phyloP scores from a whole-genome alignment of 1,140 invertebrate genomes.

The Lysiphlebus fabarum region DNA sequence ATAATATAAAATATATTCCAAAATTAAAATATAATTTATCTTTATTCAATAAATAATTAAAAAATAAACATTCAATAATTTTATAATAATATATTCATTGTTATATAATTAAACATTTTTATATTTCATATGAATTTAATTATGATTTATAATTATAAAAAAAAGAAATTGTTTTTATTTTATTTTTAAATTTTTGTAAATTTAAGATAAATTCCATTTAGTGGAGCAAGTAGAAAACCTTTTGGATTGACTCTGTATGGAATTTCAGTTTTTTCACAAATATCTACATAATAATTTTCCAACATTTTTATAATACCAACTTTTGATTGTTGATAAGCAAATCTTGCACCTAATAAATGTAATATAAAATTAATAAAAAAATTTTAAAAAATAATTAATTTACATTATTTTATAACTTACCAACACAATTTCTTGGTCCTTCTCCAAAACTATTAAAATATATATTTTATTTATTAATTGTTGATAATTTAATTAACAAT shows the following conservation, averaged over 20 bases:
- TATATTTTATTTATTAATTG: no score
- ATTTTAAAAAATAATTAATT: background rate
- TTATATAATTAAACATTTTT: no score
- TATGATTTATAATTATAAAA: no score
- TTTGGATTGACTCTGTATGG: slow-evolving; percentile 3
- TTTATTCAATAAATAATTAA: no score
- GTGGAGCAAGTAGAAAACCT: slow-evolving; percentile 7
- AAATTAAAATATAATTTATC: no score
- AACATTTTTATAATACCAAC: slow-evolving; percentile 19
- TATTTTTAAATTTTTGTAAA: slow-evolving; percentile 7
- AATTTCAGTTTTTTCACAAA: slow-evolving; percentile 17
- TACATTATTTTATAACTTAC: slow-evolving; percentile 30
- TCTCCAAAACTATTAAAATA: no score
- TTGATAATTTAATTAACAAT: no score
- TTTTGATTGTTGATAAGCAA: slow-evolving; percentile 10
- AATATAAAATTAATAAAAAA: background rate
- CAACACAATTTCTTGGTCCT: slow-evolving; percentile 64
- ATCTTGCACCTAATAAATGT: slow-evolving; percentile 2
- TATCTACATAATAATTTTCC: slow-evolving; percentile 9
- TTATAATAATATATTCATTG: no score
- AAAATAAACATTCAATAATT: no score
- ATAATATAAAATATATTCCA: no score
- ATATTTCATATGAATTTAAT: no score
- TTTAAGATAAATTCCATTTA: slow-evolving; percentile 16
- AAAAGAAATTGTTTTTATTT: no score